A percentile compares a stretch with the other conserved stretches of the same genome.
Evolutionary conservation across 2,888 invertebrate genomes (phyloP).

Genomic region (Axea sp.): DNA sequence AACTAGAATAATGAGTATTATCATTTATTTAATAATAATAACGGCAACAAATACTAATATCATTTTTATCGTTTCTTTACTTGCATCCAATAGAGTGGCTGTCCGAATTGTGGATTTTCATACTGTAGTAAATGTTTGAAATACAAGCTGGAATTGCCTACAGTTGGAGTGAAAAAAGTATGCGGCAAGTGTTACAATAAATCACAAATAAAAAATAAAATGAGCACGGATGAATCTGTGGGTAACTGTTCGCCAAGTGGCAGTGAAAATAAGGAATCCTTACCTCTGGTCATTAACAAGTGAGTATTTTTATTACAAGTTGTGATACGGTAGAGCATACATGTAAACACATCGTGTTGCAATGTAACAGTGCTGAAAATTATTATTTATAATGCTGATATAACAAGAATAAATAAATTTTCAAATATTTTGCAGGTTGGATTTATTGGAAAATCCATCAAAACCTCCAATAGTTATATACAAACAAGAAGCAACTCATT

Average conservation of each 20-base stretch:
- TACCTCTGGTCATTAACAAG: constrained; percentile 62
- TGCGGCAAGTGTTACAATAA: constrained; percentile 82
- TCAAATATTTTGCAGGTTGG: constrained; percentile 78
- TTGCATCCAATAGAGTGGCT: constrained; percentile 91
- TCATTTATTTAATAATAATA: too few species aligned
- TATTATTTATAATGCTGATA: too few species aligned
- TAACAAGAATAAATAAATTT: too few species aligned
- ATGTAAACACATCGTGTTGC: too few species aligned
- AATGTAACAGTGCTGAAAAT: too few species aligned
- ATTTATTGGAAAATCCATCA: constrained; percentile 81
- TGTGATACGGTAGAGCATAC: too few species aligned
- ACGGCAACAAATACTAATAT: too few species aligned
- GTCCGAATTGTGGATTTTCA: constrained; percentile 90
- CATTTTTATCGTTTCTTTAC: too few species aligned
- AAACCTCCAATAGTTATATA: constrained; percentile 82
- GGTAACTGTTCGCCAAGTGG: constrained; percentile 58
- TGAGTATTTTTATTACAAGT: too few species aligned
- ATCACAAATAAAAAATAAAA: constrained; percentile 66
- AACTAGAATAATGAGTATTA: too few species aligned
- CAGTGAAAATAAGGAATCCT: constrained; percentile 55
- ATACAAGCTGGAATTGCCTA: constrained; percentile 85
- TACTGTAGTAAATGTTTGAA: constrained; percentile 91
- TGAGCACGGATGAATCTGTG: constrained; percentile 42
- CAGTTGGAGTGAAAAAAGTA: constrained; percentile 84
- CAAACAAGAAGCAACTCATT: constrained; percentile 77